Evolutionary conservation across 1,140 invertebrate genomes (phyloP).

Genomic region (Phthorimaea operculella): DNA sequence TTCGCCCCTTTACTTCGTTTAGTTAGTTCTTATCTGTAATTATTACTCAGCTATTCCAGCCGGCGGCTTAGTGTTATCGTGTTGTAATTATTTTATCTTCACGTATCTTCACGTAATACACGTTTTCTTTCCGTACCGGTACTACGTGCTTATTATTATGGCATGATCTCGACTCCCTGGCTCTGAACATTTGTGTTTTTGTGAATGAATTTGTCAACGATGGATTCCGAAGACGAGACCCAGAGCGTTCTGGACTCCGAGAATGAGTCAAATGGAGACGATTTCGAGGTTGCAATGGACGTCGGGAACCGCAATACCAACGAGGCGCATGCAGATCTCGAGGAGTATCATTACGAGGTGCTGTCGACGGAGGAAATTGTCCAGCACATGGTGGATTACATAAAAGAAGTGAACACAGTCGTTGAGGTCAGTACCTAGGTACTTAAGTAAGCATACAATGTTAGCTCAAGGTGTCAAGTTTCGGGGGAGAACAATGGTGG

Average conservation of each 20-base stretch:
- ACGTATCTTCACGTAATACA: no score
- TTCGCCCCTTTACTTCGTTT: no score
- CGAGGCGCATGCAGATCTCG: constrained; percentile 81
- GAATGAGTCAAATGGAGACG: constrained; percentile 91
- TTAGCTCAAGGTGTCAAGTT: no score
- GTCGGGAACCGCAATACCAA: constrained; percentile 81
- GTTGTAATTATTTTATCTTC: no score
- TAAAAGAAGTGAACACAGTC: constrained; percentile 93
- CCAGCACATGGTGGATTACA: constrained; percentile 96
- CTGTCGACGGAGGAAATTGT: constrained; percentile 96
- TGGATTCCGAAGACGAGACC: constrained; percentile 94
- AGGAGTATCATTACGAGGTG: constrained; percentile 95
- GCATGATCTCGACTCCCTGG: no score
- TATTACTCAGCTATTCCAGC: no score
- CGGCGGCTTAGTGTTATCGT: no score
- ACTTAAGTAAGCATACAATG: no score
- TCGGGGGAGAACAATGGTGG: constrained; percentile 61
- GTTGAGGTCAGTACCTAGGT: constrained; percentile 76
- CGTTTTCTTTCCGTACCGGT: no score
- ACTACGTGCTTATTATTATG: no score
- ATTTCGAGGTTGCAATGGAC: constrained; percentile 91
- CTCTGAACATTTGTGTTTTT: no score
- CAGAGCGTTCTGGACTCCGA: constrained; percentile 89
- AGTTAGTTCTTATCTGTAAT: no score
- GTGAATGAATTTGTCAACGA: constrained; percentile 57